Evolutionary conservation across 2,888 invertebrate species (phyloP).

Genomic region (Automeris io): DNA sequence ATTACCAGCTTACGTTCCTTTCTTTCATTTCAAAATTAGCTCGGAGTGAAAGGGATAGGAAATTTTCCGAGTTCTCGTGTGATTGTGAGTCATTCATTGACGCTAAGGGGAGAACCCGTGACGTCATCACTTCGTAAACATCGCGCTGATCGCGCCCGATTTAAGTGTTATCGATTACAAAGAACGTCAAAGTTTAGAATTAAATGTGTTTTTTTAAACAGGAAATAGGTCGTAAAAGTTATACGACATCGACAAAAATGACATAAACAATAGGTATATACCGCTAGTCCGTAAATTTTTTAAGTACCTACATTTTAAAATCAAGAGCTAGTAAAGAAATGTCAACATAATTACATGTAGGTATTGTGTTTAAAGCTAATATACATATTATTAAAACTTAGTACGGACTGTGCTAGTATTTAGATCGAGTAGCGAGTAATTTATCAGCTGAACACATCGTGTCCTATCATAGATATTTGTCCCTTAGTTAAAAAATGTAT

Average conservation of each 20-base stretch:
- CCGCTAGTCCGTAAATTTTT: too few species aligned
- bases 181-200: slow-evolving; percentile 20
- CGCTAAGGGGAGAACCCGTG: slow-evolving; percentile 33
- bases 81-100: slow-evolving; percentile 30
- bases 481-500: too few species aligned
- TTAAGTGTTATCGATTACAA: slow-evolving; percentile 30
- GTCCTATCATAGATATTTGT: too few species aligned
- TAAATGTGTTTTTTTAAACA: slow-evolving; percentile 17
- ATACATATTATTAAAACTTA: too few species aligned
- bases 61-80: slow-evolving; percentile 8
- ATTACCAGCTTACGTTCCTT: slow-evolving; percentile 13
- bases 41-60: slow-evolving; percentile 10
- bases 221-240: slow-evolving; percentile 5
- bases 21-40: slow-evolving; percentile 7
- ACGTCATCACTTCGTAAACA: slow-evolving; percentile 40
- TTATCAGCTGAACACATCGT: too few species aligned
- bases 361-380: too few species aligned
- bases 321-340: too few species aligned
- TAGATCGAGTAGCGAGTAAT: too few species aligned
- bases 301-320: too few species aligned
- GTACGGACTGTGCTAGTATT: too few species aligned
- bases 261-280: too few species aligned
- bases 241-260: slow-evolving; percentile 2
- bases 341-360: too few species aligned
- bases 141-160: slow-evolving; percentile 24